A percentile compares a stretch with the other conserved stretches of the same genome.
Evolutionary conservation across 2,113 vertebrate species (phyloP).

Genomic region (Centrocercus urophasianus): DNA sequence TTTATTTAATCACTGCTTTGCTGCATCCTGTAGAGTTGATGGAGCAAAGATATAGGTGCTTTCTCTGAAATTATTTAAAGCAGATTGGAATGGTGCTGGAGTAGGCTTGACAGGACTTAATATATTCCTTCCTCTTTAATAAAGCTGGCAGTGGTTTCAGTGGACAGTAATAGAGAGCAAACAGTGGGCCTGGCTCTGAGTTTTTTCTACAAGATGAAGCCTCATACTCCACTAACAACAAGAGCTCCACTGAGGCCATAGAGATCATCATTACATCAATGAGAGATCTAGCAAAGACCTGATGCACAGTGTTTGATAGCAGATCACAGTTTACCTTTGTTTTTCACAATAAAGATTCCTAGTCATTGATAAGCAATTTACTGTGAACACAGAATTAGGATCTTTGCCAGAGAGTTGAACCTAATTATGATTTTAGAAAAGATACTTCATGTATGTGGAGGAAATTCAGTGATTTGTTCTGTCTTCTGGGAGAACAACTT

Average conservation of each 20-base stretch:
- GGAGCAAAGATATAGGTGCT: background rate
- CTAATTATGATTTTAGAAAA: constrained; percentile 62
- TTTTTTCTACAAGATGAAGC: background rate
- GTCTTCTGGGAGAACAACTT: constrained; percentile 68
- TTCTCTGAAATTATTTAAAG: background rate
- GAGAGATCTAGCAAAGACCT: background rate
- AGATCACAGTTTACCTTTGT: background rate
- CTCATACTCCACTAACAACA: background rate
- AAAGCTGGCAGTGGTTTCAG: background rate
- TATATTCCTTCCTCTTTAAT: constrained; percentile 15
- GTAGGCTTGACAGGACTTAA: background rate
- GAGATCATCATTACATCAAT: background rate
- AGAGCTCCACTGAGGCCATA: background rate
- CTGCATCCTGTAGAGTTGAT: background rate
- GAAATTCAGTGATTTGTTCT: constrained; percentile 66
- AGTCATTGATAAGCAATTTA: background rate
- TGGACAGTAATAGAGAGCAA: background rate
- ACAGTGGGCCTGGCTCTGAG: background rate
- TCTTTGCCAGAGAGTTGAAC: constrained; percentile 27
- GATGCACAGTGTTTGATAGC: background rate
- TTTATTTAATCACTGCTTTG: background rate
- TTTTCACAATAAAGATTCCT: background rate
- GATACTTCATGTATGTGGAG: constrained; percentile 42
- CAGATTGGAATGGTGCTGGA: background rate
- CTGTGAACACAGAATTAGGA: background rate